These are phyloP conservation scores for Drosophila eugracilis DNA, from an alignment of 1,140 invertebrate species.

Conservation along the genomic window DNA sequence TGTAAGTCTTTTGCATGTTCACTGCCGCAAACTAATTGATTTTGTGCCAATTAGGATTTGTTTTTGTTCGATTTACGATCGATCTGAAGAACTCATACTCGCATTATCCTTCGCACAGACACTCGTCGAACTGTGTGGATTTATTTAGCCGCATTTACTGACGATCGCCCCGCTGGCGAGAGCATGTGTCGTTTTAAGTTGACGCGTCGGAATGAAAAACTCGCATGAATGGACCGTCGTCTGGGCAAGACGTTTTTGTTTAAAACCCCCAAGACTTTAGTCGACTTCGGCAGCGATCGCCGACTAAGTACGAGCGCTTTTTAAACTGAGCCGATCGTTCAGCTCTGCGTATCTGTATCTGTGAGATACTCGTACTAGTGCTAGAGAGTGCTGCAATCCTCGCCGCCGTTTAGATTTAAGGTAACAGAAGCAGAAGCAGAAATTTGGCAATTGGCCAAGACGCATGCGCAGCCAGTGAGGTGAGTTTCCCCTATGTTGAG, in stretches of 20 bases:
- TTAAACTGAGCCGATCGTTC: constrained; percentile 46
- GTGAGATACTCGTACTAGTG: constrained; percentile 17
- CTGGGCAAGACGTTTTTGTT: constrained; percentile 84
- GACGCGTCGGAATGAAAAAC: constrained; percentile 85
- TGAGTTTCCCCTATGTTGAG: constrained; percentile 34
- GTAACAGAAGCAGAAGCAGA: constrained; percentile 3
- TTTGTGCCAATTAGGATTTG: constrained; percentile 29
- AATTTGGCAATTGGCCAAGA: constrained; percentile 57
- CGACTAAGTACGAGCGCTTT: constrained; percentile 67
- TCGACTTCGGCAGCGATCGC: constrained; percentile 48
- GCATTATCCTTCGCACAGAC: constrained; percentile 27
- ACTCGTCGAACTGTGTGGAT: constrained; percentile 14
- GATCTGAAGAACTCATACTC: constrained; percentile 20
- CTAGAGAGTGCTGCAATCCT: constrained; percentile 52
- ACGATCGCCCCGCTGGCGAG: constrained; percentile 63
- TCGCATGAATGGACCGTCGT: constrained; percentile 83
- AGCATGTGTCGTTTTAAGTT: constrained; percentile 83
- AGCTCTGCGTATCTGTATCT: constrained; percentile 24
- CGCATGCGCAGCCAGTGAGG: constrained; percentile 20
- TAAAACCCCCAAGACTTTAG: constrained; percentile 66
- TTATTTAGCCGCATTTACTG: constrained; percentile 23
- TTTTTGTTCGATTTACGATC: neutral
- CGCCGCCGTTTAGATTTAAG: constrained; percentile 32
- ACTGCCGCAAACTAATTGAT: constrained; percentile 35
- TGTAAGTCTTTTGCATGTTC: constrained; percentile 48